Evolutionary conservation across 2,797 vertebrate species (phyloP).

Genomic region (Anisognathus igniventris): DNA sequence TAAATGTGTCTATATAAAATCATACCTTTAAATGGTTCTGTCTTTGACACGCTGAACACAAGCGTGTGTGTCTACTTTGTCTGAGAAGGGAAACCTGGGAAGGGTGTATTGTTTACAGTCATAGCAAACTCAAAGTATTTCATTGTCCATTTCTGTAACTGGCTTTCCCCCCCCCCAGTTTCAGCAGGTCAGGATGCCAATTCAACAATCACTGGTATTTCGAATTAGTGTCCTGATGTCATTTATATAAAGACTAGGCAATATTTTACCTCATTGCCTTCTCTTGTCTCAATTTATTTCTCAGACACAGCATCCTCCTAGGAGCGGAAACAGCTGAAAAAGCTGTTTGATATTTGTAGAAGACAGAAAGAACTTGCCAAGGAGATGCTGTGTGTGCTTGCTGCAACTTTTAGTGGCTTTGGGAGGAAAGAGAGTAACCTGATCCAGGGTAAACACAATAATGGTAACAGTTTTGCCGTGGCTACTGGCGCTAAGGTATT

Average conservation of each 20-base stretch:
- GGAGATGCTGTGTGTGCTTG: neutral
- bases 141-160: neutral
- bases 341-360: neutral
- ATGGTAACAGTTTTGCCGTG: slow-evolving; percentile 56
- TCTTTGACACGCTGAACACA: neutral
- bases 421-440: slow-evolving; percentile 55
- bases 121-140: neutral
- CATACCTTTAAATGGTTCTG: neutral
- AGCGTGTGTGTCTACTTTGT: neutral
- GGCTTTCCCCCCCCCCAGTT: neutral
- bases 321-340: slow-evolving; percentile 32
- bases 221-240: neutral
- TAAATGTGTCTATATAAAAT: slow-evolving; percentile 6
- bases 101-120: neutral
- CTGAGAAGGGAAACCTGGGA: neutral
- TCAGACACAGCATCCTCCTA: neutral
- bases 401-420: slow-evolving; percentile 56
- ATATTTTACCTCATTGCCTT: neutral
- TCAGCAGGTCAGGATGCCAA: neutral
- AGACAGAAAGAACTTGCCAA: neutral
- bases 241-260: slow-evolving; percentile 19
- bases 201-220: slow-evolving; percentile 2
- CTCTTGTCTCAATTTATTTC: slow-evolving; percentile 18
- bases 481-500: slow-evolving; percentile 67
- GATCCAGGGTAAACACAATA: slow-evolving; percentile 63